Base-by-base conservation (phyloP, 2,888 invertebrate species). In the Heliconius ismenius region DNA sequence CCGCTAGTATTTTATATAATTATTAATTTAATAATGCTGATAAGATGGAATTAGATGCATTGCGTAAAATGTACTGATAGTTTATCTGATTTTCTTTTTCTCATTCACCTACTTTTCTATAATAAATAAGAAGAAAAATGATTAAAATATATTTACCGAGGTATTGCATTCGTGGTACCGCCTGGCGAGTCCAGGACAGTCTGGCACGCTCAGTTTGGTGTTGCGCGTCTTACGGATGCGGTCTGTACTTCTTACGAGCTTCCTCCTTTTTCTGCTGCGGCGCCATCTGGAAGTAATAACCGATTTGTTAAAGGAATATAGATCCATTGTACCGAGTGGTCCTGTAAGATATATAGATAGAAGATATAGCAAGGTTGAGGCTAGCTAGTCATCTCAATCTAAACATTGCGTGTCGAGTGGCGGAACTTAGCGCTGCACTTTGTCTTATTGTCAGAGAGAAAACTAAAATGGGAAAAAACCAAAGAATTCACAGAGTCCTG, bases 141-240 rank as follows among this genome's bases (percentile, higher is more conserved):
- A 15, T 24, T 67, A 10, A 9, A 13, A 67, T 3, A 39, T n/a
- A 43, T 13, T 65, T 36, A 97, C 97, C 94, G 96, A 95, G 81
- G 96, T 96, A 88, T 97, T 97, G 89, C 98, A 98, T 85, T 97
- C 95, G 85, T 97, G 97, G 90, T 96, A 97, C 76, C 97, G 94
- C 85, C 96, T 96, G 84, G 96, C 96, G 26, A 97, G 94, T 28
- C 98, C 97, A 64, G 96, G 95, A 87, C 97, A 98, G 83, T 96
- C 91, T 0, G 90, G 91, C 4, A 86, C 87, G 3, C 85, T 84
- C 0, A 82, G 81, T n/a, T 90, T 83, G 54, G 86, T 79, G 24
- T 87, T 83, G 65, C 91, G 85, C 36, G 80, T 63, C 10, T 85
- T 84, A 62, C 91, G 84, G 39, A 80, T 67, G 15, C 86, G 84